These are phyloP conservation scores for Sebastes matsubarae DNA, from an alignment of 2,797 vertebrate species.

Conservation along the genomic window DNA sequence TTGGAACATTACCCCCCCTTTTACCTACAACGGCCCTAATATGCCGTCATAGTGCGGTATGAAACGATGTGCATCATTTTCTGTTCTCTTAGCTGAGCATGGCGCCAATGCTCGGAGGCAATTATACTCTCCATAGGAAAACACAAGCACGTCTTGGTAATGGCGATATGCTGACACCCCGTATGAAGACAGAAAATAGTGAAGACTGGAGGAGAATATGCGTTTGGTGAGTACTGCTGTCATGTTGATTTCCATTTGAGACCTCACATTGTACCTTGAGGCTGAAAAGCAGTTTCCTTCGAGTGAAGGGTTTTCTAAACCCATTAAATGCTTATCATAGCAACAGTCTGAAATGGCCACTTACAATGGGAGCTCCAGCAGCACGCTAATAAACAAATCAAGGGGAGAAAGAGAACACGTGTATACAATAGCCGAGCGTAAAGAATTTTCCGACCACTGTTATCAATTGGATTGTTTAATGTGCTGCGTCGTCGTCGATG, in stretches of 20 bases:
- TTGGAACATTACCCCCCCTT: background rate
- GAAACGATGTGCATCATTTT: background rate
- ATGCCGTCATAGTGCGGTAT: background rate
- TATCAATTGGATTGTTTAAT: conserved; percentile 73
- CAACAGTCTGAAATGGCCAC: conserved; percentile 60
- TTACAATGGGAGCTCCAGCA: conserved; percentile 40
- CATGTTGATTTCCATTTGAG: conserved; percentile 47
- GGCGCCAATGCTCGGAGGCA: conserved; percentile 41
- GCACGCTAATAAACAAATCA: conserved; percentile 59
- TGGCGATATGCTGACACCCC: conserved; percentile 41
- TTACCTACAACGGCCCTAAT: background rate
- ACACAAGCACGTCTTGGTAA: conserved; percentile 29
- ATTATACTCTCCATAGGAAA: conserved; percentile 39
- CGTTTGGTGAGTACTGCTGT: conserved; percentile 44
- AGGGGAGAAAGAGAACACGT: background rate
- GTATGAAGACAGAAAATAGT: conserved; percentile 25
- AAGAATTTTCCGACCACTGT: conserved; percentile 10
- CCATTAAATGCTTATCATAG: conserved; percentile 60
- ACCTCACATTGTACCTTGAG: conserved; percentile 35
- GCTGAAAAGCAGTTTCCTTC: conserved; percentile 39
- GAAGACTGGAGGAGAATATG: conserved; percentile 17
- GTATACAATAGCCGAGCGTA: conserved; percentile 4
- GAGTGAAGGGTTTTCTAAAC: conserved; percentile 48
- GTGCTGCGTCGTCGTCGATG: conserved; percentile 36
- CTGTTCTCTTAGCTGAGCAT: conserved; percentile 32